Evolutionary conservation across 1,140 invertebrate species (phyloP), one percentile per base, ranked within the genome.

Genomic region (Asobara japonica): DNA sequence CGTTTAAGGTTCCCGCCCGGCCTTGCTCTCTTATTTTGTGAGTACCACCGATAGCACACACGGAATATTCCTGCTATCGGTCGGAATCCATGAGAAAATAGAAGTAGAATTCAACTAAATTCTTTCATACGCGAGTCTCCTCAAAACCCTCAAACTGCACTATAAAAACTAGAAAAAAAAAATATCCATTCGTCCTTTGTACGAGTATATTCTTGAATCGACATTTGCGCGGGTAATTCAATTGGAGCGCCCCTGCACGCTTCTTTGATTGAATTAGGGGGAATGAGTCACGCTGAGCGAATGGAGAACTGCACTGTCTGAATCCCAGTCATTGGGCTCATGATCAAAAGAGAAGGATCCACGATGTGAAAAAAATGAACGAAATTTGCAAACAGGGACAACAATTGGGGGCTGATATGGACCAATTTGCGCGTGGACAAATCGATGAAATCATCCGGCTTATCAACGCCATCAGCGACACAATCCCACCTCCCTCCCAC

Each of bases 141-240:
- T n/a, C n/a, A n/a, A n/a, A n/a, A n/a, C n/a, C n/a, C n/a, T n/a
- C n/a, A n/a, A n/a, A n/a, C n/a, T n/a, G n/a, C n/a, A n/a, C n/a
- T n/a, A n/a, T n/a, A n/a, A 36, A 36, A 36, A 6, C 5, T 36
- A 6, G 31, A 11, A 36, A 36, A 36, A 36, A 6, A 36, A 36
- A 5, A 36, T 6, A 36, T 6, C 5, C 31, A 36, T 5, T 6
- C 5, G 31, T 36, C 5, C 5, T 6, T 36, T 36, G 11, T 36
- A 36, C 5, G 11, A 36, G 5, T 82, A 76, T 85, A 27, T 56
- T 56, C 85, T 85, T 85, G 82, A 80, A 83, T 81, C 83, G 85
- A 86, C 85, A 86, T 85, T 86, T 86, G 84, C 81, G 82, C 78
- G 66, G 77, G 78, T 85, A 85, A 86, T 83, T 85, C 79, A 81